phyloP scores from a whole-genome alignment of 92 coral and sea anemone genomes.

The Palythoa heliodiscus region DNA sequence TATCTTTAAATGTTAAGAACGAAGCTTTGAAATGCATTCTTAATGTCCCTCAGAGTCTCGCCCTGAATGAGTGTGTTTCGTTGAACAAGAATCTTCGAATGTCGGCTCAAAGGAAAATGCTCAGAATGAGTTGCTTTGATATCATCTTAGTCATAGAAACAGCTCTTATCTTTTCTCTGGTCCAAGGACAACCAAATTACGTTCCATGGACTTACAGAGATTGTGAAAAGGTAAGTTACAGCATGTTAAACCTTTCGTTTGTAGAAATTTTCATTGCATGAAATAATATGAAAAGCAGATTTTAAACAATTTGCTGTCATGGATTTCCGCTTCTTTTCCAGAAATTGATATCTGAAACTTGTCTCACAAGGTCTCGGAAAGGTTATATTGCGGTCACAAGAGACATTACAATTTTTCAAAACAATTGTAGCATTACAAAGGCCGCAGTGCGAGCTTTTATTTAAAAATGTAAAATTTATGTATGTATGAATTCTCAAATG shows the following conservation, averaged over 20 bases:
- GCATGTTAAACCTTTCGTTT: background rate
- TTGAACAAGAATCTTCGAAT: too few relatives aligned
- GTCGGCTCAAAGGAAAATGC: background rate
- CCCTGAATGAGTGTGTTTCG: too few relatives aligned
- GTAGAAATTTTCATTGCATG: background rate
- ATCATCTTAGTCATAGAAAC: background rate
- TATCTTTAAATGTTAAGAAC: too few relatives aligned
- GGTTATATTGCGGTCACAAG: too few relatives aligned
- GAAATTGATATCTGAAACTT: background rate
- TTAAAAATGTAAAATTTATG: too few relatives aligned
- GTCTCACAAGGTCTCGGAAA: too few relatives aligned
- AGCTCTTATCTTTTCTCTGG: background rate
- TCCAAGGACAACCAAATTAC: background rate
- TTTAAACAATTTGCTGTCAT: background rate
- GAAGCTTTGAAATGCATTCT: too few relatives aligned
- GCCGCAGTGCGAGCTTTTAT: too few relatives aligned
- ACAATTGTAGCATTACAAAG: too few relatives aligned
- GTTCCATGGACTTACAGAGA: constrained; percentile 56
- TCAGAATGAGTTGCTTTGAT: background rate
- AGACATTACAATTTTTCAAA: too few relatives aligned
- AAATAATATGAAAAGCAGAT: background rate
- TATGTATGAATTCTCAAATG: too few relatives aligned
- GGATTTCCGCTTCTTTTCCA: background rate
- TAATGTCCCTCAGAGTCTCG: too few relatives aligned
- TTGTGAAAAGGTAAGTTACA: constrained; percentile 51